Percentiles rank a stretch among this genome's conserved stretches.
These are phyloP conservation scores for Drosophila nigricruria DNA, from an alignment of 2,888 invertebrate species.

Conservation along the genomic window DNA sequence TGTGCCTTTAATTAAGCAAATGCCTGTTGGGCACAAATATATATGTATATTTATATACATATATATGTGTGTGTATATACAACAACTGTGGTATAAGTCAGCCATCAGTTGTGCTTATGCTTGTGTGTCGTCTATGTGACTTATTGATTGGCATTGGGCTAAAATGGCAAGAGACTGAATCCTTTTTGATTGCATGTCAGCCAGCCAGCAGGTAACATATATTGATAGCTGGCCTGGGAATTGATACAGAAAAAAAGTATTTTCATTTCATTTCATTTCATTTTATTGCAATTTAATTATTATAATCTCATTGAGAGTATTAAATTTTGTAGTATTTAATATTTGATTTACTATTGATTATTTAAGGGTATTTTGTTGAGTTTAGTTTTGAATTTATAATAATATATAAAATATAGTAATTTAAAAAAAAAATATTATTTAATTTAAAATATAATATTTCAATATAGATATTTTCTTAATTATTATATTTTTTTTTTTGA, in stretches of 20 bases:
- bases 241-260: conserved; percentile 16
- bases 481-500: background rate
- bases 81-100: conserved; percentile 11
- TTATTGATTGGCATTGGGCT: conserved; percentile 74
- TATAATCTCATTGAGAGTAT: conserved; percentile 3
- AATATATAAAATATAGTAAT: background rate
- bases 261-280: conserved; percentile 36
- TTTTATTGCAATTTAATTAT: conserved; percentile 27
- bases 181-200: conserved; percentile 65
- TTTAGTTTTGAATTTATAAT: too few relatives aligned
- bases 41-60: conserved; percentile 2
- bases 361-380: background rate
- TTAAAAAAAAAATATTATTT: too few relatives aligned
- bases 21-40: conserved; percentile 50
- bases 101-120: conserved; percentile 9
- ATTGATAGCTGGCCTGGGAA: conserved; percentile 28
- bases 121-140: conserved; percentile 50
- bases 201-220: conserved; percentile 16
- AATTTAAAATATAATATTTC: too few relatives aligned
- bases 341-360: background rate
- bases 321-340: background rate
- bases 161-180: conserved; percentile 58
- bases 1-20: conserved; percentile 78
- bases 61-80: background rate
- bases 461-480: background rate